Conservation (phyloP, 2,797 vertebrate species). For the Coracias cyanogaster region DNA sequence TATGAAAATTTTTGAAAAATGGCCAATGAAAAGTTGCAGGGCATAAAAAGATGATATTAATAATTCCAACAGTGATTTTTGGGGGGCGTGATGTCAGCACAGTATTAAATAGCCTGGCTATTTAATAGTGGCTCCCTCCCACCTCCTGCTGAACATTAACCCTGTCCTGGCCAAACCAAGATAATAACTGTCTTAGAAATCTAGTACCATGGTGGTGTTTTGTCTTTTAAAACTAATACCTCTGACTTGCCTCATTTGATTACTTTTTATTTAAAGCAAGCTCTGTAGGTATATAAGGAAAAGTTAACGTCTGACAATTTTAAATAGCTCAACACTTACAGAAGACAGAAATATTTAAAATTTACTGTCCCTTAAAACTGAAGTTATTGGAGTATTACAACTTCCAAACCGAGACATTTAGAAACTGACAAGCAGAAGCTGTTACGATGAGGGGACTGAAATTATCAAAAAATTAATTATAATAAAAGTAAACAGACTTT, state of each 20-base stretch:
- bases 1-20: not conserved
- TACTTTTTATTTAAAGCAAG: not conserved
- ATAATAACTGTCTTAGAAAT: not conserved
- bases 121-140: no score
- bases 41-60: not conserved
- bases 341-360: not conserved
- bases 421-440: not conserved
- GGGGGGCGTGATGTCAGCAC: no score
- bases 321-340: not conserved
- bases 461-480: not conserved
- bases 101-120: no score
- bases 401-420: not conserved
- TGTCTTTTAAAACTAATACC: not conserved
- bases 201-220: rapidly evolving
- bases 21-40: not conserved
- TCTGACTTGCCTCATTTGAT: not conserved
- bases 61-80: not conserved
- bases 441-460: not conserved
- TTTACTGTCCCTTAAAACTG: not conserved
- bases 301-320: not conserved
- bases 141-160: no score
- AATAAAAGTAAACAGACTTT: not conserved
- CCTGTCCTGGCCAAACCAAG: no score
- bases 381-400: not conserved
- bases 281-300: not conserved